Evolutionary conservation across 2,113 vertebrate genomes (phyloP).

Genomic region (Macroglossus sobrinus): DNA sequence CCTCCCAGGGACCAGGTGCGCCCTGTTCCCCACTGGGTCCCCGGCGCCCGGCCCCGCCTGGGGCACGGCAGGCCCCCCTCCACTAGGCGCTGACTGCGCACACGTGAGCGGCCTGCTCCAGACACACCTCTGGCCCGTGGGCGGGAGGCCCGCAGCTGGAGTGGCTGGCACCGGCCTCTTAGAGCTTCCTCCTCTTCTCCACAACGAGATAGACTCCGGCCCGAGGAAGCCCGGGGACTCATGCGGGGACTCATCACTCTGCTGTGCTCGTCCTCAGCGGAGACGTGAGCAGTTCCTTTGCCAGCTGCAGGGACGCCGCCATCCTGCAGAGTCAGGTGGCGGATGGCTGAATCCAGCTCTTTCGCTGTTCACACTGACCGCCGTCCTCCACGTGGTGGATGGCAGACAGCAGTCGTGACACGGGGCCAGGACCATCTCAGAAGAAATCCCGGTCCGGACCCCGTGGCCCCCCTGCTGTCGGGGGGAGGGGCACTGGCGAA

Average conservation of each 20-base stretch:
- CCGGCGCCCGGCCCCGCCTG: not conserved
- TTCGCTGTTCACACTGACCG: not conserved
- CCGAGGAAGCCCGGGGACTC: not conserved
- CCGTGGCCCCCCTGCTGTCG: no score
- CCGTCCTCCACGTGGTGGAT: not conserved
- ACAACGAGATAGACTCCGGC: not conserved
- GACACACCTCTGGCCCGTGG: not conserved
- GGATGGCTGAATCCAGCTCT: not conserved
- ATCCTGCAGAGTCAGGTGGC: not conserved
- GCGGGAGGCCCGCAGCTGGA: not conserved
- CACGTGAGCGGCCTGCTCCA: not conserved
- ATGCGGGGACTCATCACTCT: no score
- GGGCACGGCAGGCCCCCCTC: not conserved
- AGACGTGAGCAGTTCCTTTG: not conserved
- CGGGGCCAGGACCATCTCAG: not conserved
- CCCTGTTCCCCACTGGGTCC: not conserved
- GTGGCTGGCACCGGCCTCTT: no score
- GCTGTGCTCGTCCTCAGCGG: not conserved
- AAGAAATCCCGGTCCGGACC: not conserved
- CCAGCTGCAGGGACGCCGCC: not conserved
- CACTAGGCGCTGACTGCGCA: not conserved
- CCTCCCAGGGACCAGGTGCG: not conserved
- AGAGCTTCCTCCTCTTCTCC: not conserved
- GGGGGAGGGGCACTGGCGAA: not conserved
- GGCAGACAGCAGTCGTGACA: no score